A percentile compares a stretch with the other conserved stretches of the same genome.
Conservation (phyloP, 2,888 invertebrate genomes). For the Amiota mariae region DNA sequence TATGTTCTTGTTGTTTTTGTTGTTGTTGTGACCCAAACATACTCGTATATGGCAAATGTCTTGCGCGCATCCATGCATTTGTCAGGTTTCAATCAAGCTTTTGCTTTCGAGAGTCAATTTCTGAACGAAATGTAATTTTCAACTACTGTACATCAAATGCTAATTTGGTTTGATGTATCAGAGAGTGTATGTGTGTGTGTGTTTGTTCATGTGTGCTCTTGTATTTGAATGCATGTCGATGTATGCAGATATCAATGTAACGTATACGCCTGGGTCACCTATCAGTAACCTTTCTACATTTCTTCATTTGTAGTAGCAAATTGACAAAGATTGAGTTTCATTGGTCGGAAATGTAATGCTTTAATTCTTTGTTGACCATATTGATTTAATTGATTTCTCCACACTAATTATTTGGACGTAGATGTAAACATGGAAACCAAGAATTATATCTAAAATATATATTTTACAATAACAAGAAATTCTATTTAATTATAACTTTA, state of each 20-base stretch:
- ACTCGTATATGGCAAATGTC: too few species aligned
- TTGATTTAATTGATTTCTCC: constrained; percentile 1
- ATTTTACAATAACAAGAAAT: too few species aligned
- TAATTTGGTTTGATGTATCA: constrained; percentile 61
- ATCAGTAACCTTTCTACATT: background rate
- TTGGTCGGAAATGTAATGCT: background rate
- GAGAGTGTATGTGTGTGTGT: constrained; percentile 29
- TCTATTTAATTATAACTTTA: too few species aligned
- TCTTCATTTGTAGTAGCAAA: background rate
- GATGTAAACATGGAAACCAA: constrained; percentile 21
- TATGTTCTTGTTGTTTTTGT: background rate
- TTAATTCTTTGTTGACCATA: constrained; percentile 7
- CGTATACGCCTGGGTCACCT: background rate
- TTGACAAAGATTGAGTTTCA: too few species aligned
- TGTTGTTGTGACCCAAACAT: too few species aligned
- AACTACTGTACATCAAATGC: constrained; percentile 51
- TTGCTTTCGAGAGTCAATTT: constrained; percentile 38
- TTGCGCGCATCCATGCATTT: background rate
- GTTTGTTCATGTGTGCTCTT: background rate
- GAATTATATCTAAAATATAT: too few species aligned
- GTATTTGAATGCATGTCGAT: background rate
- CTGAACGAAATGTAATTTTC: constrained; percentile 47
- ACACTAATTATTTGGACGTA: constrained; percentile 11
- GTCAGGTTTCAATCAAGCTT: constrained; percentile 46
- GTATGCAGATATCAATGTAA: background rate